A percentile compares a stretch with the other conserved stretches of the same genome.
Evolutionary conservation across 2,113 vertebrate species (phyloP).

Genomic region (Chionodraco myersi): DNA sequence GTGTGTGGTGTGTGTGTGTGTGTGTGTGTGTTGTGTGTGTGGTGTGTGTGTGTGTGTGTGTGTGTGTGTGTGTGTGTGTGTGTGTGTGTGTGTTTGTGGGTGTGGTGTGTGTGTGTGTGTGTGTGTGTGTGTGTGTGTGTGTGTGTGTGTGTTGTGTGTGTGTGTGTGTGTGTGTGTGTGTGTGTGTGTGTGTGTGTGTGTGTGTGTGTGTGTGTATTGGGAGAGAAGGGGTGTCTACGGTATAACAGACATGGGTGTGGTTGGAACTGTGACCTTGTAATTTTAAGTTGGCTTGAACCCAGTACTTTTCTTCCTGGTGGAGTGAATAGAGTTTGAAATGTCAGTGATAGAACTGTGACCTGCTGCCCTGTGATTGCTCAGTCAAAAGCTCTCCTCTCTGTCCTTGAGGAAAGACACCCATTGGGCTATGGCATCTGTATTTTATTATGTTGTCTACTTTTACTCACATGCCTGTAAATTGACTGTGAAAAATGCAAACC

Average conservation of each 20-base stretch:
- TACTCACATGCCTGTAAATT: background rate
- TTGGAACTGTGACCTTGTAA: conserved; percentile 47
- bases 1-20: background rate
- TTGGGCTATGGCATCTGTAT: background rate
- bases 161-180: too few relatives aligned
- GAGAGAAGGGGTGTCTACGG: conserved; percentile 22
- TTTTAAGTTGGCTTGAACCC: conserved; percentile 37
- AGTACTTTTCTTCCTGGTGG: conserved; percentile 18
- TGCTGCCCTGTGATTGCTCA: conserved; percentile 17
- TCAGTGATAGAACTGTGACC: conserved; percentile 12
- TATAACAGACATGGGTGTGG: conserved; percentile 38
- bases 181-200: background rate
- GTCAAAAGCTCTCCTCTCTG: conserved; percentile 4
- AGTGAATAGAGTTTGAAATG: conserved; percentile 3
- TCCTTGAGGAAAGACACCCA: background rate
- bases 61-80: too few relatives aligned
- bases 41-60: too few relatives aligned
- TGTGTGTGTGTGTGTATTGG: background rate
- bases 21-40: too few relatives aligned
- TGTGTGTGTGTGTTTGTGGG: too few relatives aligned
- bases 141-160: too few relatives aligned
- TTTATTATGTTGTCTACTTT: background rate
- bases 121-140: too few relatives aligned
- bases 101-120: too few relatives aligned
- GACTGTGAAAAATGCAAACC: background rate